Base-by-base conservation (phyloP, 2,113 vertebrate genomes). In the Ochotona princeps region DNA sequence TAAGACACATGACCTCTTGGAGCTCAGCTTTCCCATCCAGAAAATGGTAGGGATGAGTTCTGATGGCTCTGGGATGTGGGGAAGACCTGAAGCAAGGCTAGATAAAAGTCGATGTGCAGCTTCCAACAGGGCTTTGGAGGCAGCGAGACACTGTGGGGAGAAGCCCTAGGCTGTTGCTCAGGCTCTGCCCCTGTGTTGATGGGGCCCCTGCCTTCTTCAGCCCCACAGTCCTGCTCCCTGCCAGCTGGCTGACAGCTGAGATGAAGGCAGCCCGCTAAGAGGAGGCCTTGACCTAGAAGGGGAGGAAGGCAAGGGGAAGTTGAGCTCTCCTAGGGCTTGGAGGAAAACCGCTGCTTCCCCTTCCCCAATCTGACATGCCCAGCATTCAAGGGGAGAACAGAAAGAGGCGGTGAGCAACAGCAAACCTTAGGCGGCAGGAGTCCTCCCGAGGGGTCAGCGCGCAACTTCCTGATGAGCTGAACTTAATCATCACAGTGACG, bases 101-200 rank as follows among this genome's bases (percentile, higher is more conserved):
- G 0, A 7, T 35, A 15, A 47, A 84, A 47, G 63, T 57, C 3
- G 38, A 44, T 44, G 38, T 44, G 38, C 38, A 44, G 38, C 38
- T 44, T 44, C 38, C 38, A 44, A 44, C 38, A 44, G 38, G 38
- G 38, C 38, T 44, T 44, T 6, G 6, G 38, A 44, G 38, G 38
- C 38, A 44, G 38, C 38, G n/a, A 44, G 38, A 25, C 79, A 17
- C 7, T 18, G 21, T 28, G 23, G 35, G 44, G 6, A 28, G 20
- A 38, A 28, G 38, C 63, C 70, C 49, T 7, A 35, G 74, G 18
- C 73, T 73, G 18, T 35, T 65, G 67, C 65, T 67, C 28, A 67
- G 57, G 9, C 49, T 54, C 32, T 47, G 7, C 0, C 8, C 44
- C 4, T 0, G 1, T 61, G 35, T 2, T 66, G 57, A 6, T 5